Evolutionary conservation across 2,888 invertebrate species (phyloP), one percentile per base, ranked within the genome.

Genomic region (Pardosa pseudoannulata): DNA sequence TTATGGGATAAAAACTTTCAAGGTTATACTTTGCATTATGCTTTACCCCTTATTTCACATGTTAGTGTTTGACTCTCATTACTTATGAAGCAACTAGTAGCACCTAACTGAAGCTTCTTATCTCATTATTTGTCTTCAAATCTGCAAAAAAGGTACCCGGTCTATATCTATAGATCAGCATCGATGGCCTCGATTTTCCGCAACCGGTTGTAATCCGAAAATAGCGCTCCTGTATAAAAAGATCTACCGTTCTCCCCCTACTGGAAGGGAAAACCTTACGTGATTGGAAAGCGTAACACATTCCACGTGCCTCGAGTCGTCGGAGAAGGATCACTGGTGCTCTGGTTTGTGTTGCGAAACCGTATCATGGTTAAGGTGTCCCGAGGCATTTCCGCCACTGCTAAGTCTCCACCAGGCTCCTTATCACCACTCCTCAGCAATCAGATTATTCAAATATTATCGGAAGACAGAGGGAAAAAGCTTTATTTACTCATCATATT

Each of bases 381-480:
- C 36, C n/a, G 29, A 41, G 65, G 71, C 31, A 19, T 72, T 79
- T 71, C 79, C 79, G 79, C 71, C 31, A 50, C 62, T 70, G 74
- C 27, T 27, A 75, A 39, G 9, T 6, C 13, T 27, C 16, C 23
- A 62, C n/a, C 27, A 9, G n/a, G 23, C n/a, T 6, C 7, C n/a
- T 19, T 36, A 36, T 36, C 36, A 36, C 36, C 16, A 13, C 41
- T 46, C 41, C 41, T 46, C 13, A 46, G 16, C 16, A n/a, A 46
- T 46, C 41, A 27, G 62, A 62, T 62, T 27, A 62, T 62, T 19
- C 62, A 62, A 62, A 27, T 27, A 1, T 13, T 23, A 0, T 62
- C 27, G 27, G 23, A 62, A 28, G 62, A 28, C 27, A 27, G 7
- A 62, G 62, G 27, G 27, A 62, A n/a, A 62, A 62, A 5, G 27